Conservation (phyloP, 2,797 vertebrate genomes). For the Pseudochirops corinnae region DNA sequence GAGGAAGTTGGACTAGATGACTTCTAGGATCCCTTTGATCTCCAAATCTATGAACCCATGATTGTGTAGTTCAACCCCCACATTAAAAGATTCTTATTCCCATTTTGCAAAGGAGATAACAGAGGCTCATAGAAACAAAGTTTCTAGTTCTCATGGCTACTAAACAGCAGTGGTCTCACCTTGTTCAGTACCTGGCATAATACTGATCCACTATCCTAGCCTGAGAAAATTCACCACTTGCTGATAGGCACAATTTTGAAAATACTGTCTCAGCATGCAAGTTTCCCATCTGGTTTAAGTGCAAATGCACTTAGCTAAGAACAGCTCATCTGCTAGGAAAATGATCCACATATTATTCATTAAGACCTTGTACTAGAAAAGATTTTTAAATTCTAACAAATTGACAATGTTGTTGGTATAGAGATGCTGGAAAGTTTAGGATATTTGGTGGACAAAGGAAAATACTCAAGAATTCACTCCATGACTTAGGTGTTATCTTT, state of each 20-base stretch:
- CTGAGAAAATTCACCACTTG: neutral
- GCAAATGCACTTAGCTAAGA: neutral
- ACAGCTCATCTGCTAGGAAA: neutral
- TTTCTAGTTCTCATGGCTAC: neutral
- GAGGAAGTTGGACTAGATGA: neutral
- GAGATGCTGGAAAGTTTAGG: neutral
- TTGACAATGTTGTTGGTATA: neutral
- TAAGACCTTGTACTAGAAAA: neutral
- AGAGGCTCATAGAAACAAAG: neutral
- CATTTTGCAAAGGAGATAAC: neutral
- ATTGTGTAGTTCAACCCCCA: neutral
- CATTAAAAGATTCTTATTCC: neutral
- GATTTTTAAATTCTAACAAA: neutral
- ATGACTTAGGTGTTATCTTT: neutral
- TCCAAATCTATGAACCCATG: neutral
- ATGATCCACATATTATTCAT: neutral
- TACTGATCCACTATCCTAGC: neutral
- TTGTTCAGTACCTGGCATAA: neutral
- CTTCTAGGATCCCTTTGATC: neutral
- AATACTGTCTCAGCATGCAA: neutral
- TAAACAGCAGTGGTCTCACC: neutral
- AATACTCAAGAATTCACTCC: neutral
- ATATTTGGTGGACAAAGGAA: neutral
- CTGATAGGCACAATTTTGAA: neutral
- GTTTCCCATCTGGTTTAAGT: neutral